Conservation (phyloP, 2,888 invertebrate genomes). For the Pristionchus maxplancki region DNA sequence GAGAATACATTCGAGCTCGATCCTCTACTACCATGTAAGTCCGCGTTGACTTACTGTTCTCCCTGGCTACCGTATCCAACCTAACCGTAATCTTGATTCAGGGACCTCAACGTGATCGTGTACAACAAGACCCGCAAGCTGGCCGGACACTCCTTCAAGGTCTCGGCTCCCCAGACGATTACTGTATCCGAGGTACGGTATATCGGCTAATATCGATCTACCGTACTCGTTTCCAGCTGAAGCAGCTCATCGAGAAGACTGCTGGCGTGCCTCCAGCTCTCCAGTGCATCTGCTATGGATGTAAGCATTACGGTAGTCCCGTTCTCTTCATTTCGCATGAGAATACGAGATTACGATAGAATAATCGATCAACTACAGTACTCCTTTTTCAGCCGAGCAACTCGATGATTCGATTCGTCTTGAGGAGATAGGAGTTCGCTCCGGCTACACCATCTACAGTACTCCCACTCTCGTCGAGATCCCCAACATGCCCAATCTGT, state of each 20-base stretch:
- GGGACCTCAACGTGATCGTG: conserved; percentile 65
- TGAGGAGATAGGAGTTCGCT: conserved; percentile 60
- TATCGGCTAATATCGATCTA: neutral
- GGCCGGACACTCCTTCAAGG: conserved; percentile 65
- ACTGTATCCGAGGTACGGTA: conserved; percentile 58
- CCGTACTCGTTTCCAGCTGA: conserved; percentile 55
- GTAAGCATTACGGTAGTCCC: conserved; percentile 52
- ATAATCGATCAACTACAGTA: neutral
- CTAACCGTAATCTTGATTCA: conserved; percentile 47
- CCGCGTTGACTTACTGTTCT: neutral
- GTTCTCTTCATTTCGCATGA: neutral
- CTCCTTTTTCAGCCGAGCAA: conserved; percentile 58
- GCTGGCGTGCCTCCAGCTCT: conserved; percentile 61
- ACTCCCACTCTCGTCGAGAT: conserved; percentile 68
- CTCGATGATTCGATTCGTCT: conserved; percentile 58
- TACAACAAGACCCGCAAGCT: conserved; percentile 68
- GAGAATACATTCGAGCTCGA: neutral
- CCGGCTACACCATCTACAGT: conserved; percentile 67
- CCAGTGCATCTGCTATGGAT: conserved; percentile 66
- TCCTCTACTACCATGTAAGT: neutral
- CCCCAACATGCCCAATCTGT: conserved; percentile 67
- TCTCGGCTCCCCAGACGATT: conserved; percentile 58
- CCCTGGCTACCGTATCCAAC: neutral
- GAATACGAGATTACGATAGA: neutral
- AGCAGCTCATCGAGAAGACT: conserved; percentile 59